Conservation (phyloP, 2,888 invertebrate species). For the Agriopis leucophaearia region DNA sequence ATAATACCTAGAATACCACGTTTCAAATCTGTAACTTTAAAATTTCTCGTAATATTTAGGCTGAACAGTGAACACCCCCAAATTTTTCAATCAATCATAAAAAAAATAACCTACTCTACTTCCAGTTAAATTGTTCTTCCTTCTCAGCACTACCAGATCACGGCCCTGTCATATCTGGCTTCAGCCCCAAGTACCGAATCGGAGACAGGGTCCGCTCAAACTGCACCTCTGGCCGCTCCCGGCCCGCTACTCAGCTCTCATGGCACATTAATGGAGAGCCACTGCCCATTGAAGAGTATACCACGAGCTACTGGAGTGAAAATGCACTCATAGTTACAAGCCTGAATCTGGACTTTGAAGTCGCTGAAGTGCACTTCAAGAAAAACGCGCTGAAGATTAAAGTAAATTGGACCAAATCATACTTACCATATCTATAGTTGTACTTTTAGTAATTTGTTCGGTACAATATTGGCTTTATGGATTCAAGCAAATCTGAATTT, state of each 20-base stretch:
- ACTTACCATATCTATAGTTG: too few relatives aligned
- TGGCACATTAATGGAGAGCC: conserved; percentile 95
- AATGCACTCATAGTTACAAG: conserved; percentile 89
- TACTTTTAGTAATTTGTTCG: too few relatives aligned
- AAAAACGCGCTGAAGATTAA: conserved; percentile 91
- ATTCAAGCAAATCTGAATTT: too few relatives aligned
- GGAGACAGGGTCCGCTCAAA: conserved; percentile 91
- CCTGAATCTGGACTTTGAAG: conserved; percentile 90
- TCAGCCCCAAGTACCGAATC: conserved; percentile 90
- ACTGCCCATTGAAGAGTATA: conserved; percentile 69
- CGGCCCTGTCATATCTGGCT: conserved; percentile 91
- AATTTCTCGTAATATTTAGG: too few relatives aligned
- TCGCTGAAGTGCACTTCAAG: conserved; percentile 90
- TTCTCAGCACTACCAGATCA: conserved; percentile 89
- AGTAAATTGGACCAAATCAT: background rate
- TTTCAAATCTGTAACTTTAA: too few relatives aligned
- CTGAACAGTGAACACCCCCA: too few relatives aligned
- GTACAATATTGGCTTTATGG: too few relatives aligned
- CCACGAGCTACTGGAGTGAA: conserved; percentile 69
- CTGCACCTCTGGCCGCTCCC: conserved; percentile 92
- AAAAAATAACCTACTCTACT: too few relatives aligned
- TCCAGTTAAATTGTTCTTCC: too few relatives aligned
- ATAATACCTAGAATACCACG: too few relatives aligned
- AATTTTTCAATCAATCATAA: too few relatives aligned
- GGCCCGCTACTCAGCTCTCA: conserved; percentile 90